Percentiles rank a stretch among this genome's conserved stretches.
Evolutionary conservation across 2,888 invertebrate species (phyloP).

Genomic region (Eugnorisma glareosa): DNA sequence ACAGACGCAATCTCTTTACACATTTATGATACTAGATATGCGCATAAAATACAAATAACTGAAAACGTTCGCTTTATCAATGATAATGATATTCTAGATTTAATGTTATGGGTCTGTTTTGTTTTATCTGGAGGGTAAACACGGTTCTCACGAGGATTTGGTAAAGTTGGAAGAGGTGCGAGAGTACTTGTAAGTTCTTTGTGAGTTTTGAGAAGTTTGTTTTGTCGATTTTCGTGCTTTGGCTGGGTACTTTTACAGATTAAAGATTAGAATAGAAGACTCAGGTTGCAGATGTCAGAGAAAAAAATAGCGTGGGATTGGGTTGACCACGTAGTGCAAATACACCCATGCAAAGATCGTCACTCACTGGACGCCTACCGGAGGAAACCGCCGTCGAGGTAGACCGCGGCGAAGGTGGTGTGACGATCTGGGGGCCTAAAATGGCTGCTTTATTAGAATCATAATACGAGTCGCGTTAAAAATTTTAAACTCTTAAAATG

Average conservation of each 20-base stretch:
- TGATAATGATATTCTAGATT: conserved; percentile 65
- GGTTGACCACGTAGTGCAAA: not conserved
- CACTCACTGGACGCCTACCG: no score
- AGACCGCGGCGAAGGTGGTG: no score
- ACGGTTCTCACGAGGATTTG: conserved; percentile 39
- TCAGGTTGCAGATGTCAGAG: not conserved
- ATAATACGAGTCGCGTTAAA: no score
- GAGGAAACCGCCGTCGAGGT: no score
- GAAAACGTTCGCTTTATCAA: conserved; percentile 60
- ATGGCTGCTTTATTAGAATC: no score
- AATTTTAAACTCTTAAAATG: no score
- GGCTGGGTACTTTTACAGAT: not conserved
- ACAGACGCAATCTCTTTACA: conserved; percentile 58
- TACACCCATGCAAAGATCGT: not conserved
- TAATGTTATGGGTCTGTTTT: conserved; percentile 62
- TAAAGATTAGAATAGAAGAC: not conserved
- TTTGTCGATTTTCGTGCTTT: not conserved
- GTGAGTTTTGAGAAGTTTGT: conserved; percentile 7
- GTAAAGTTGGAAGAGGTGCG: conserved; percentile 29
- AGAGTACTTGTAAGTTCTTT: conserved; percentile 19
- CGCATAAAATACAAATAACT: conserved; percentile 67
- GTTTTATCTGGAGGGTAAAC: conserved; percentile 56
- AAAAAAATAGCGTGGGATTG: not conserved
- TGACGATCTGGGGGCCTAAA: no score
- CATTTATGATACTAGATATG: conserved; percentile 64